Evolutionary conservation across 2,797 vertebrate genomes (phyloP).

Genomic region (Urophycis tenuis): DNA sequence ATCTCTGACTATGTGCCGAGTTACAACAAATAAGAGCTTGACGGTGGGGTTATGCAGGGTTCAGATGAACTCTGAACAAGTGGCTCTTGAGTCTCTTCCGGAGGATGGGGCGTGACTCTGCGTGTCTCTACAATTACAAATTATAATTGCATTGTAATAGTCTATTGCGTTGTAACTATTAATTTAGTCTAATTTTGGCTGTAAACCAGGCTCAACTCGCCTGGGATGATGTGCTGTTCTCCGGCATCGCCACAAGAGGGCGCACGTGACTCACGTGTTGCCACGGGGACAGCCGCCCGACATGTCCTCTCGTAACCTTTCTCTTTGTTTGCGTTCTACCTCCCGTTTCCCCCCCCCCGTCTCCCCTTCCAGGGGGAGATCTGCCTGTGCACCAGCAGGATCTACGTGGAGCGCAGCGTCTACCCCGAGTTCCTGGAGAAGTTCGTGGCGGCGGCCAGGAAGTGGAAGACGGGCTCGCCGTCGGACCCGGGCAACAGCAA

Average conservation of each 20-base stretch:
- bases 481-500: conserved; percentile 74
- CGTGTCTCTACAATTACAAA: neutral
- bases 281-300: neutral
- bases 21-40: too few species aligned
- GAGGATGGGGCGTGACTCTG: too few species aligned
- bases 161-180: neutral
- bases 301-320: neutral
- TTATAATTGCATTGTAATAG: neutral
- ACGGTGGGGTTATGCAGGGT: too few species aligned
- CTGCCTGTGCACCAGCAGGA: conserved; percentile 94
- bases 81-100: too few species aligned
- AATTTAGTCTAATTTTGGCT: neutral
- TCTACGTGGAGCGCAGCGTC: conserved; percentile 88
- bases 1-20: too few species aligned
- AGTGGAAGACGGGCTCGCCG: conserved; percentile 85
- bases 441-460: conserved; percentile 82
- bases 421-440: conserved; percentile 81
- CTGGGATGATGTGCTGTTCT: conserved; percentile 8
- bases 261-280: conserved; percentile 8
- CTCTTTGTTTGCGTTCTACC: neutral
- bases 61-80: too few species aligned
- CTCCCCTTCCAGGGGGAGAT: conserved; percentile 81
- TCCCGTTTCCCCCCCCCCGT: neutral
- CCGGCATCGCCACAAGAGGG: conserved; percentile 42
- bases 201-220: neutral